Conservation (phyloP, 1,140 invertebrate species). For the Halotydeus destructor region DNA sequence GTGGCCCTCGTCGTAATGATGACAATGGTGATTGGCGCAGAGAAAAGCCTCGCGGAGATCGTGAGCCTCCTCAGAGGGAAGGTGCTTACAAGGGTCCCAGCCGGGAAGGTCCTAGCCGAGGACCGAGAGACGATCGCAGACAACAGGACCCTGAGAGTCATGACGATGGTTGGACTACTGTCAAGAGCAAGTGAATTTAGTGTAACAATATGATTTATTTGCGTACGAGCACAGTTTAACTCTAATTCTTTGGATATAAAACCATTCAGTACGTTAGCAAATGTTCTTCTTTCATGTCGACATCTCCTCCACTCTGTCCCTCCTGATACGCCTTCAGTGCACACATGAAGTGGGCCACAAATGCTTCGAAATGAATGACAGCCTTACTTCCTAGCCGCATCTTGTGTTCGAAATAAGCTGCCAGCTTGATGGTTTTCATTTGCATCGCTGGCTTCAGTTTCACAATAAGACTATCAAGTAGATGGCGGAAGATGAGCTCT, state of each 20-base stretch:
- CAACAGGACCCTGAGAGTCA: too few relatives aligned
- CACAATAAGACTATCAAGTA: conserved; percentile 46
- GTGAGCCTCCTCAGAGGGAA: conserved; percentile 1
- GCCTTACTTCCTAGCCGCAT: conserved; percentile 71
- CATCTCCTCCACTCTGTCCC: too few relatives aligned
- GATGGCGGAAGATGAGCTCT: conserved; percentile 73
- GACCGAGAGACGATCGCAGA: too few relatives aligned
- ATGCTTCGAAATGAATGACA: conserved; percentile 94
- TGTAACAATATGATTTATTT: too few relatives aligned
- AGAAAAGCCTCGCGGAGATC: neutral
- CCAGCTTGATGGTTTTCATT: conserved; percentile 68
- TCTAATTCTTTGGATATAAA: too few relatives aligned
- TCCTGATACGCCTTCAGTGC: too few relatives aligned
- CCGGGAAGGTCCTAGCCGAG: neutral
- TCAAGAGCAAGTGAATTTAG: too few relatives aligned
- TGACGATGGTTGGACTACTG: too few relatives aligned
- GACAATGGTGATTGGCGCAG: neutral
- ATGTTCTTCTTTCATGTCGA: too few relatives aligned
- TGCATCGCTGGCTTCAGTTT: conserved; percentile 60
- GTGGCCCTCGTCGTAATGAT: too few relatives aligned
- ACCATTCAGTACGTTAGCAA: too few relatives aligned
- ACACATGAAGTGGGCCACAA: conserved; percentile 89
- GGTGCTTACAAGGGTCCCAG: neutral
- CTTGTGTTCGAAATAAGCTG: conserved; percentile 71
- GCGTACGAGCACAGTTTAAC: too few relatives aligned